Evolutionary conservation across 2,888 invertebrate species (phyloP), one percentile per base, ranked within the genome.

Genomic region (Cantharis rustica): DNA sequence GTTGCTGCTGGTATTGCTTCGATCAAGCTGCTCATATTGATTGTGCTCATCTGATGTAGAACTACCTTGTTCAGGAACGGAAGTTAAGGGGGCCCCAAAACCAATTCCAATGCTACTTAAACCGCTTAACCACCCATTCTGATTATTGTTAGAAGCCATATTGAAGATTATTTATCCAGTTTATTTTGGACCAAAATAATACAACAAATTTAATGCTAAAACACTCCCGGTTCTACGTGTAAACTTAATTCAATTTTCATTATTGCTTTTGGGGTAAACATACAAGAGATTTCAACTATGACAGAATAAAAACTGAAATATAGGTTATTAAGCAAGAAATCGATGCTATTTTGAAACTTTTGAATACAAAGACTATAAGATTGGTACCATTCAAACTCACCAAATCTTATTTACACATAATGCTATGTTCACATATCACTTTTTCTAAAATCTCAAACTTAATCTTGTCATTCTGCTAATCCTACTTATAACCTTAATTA

Each of bases 91-190:
- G 71, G 79, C 73, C 63, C 80, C 80, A 73, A 83, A 81, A 77
- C 87, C 86, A 83, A 87, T 86, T 75, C 87, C 85, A 69, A 86
- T 84, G 62, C 84, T 84, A 75, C 86, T 81, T 66, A 66, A 66
- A 78, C 85, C 84, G 79, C 87, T 87, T 78, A 87, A 83, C 88
- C 88, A 89, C 82, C 88, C 88, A 85, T 88, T 88, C 86, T 88
- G 88, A 84, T 88, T 88, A 84, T 88, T 88, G 84, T 87, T 88
- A 85, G 87, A 86, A 84, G 88, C 87, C 88, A 88, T 88, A 86
- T 87, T 88, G 78, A 78, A 75, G 23, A 17, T 68, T 64, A 61
- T 61, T 73, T 75, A 61, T 72, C 62, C 68, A 64, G 69, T 71
- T 71, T 71, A 68, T 66, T 73, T 23, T 68, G 73, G 20, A 31